Evolutionary conservation across 2,797 vertebrate genomes (phyloP).

Genomic region (Epinephelus coioides): DNA sequence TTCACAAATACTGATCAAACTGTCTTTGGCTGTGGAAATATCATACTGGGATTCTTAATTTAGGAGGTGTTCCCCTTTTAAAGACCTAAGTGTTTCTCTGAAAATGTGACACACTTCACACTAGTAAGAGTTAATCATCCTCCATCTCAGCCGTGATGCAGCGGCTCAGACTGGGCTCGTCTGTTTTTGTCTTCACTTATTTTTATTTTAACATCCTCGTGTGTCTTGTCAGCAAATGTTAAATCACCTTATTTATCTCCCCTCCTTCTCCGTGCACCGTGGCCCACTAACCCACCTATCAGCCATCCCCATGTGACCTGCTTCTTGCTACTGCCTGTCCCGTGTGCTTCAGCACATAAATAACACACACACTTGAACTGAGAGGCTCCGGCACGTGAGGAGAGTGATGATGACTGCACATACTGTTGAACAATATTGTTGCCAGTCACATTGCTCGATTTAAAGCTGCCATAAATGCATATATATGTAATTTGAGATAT

Average conservation of each 20-base stretch:
- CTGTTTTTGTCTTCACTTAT: constrained; percentile 11
- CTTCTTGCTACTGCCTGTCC: constrained; percentile 40
- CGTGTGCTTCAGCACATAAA: constrained; percentile 42
- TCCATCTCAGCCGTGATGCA: not conserved
- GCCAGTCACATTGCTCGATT: not conserved
- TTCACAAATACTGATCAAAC: no score
- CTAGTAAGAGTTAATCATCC: not conserved
- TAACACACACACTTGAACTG: constrained; percentile 15
- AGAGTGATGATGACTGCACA: constrained; percentile 38
- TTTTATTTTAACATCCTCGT: constrained; percentile 21
- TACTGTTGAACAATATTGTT: not conserved
- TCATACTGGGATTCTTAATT: no score
- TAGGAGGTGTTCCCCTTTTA: not conserved
- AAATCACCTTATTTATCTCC: constrained; percentile 17
- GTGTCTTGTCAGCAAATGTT: constrained; percentile 34
- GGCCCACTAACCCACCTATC: constrained; percentile 72
- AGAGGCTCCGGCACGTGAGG: constrained; percentile 40
- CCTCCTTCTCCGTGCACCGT: constrained; percentile 40
- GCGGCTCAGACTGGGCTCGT: fast-evolving
- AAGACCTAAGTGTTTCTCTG: not conserved
- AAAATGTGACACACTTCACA: not conserved
- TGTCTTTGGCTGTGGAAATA: no score
- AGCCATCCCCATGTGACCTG: constrained; percentile 55
- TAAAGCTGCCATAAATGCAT: not conserved
- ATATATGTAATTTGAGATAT: not conserved